Percentiles rank a stretch among this genome's conserved stretches.
phyloP scores from a whole-genome alignment of 2,113 vertebrate genomes.

The Vulpes lagopus region DNA sequence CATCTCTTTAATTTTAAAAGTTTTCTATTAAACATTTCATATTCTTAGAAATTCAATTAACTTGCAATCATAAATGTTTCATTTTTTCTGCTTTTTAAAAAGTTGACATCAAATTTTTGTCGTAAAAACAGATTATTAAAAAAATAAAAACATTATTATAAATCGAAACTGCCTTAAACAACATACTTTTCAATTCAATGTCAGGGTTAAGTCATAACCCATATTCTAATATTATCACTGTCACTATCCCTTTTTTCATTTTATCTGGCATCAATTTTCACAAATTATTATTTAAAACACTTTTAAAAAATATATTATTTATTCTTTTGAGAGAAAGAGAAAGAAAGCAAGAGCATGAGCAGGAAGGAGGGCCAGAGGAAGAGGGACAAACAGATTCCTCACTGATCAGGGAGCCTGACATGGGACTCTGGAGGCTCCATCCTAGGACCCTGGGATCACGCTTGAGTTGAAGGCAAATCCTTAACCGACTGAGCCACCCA shows the following conservation, averaged over 20 bases:
- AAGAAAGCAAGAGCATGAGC: neutral
- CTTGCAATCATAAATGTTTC: neutral
- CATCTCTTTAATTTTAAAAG: neutral
- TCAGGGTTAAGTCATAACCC: neutral
- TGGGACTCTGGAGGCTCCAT: neutral
- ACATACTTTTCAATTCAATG: neutral
- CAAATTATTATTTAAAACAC: neutral
- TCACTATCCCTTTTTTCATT: neutral
- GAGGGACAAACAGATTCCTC: neutral
- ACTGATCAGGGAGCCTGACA: neutral
- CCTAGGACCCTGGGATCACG: neutral
- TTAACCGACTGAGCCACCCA: neutral
- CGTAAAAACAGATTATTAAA: neutral
- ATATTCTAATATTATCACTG: neutral
- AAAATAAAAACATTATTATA: neutral
- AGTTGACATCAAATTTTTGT: neutral
- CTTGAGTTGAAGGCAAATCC: neutral
- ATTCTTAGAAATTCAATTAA: neutral
- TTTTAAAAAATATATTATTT: neutral
- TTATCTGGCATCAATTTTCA: neutral
- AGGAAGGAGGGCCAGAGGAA: neutral
- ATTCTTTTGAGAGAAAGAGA: neutral
- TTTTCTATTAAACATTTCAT: neutral
- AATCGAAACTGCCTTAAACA: neutral
- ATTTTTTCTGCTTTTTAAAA: neutral